A percentile compares a stretch with the other conserved stretches of the same genome.
Conservation (phyloP, 2,797 vertebrate genomes). For the Hypotaenidia okinawae region DNA sequence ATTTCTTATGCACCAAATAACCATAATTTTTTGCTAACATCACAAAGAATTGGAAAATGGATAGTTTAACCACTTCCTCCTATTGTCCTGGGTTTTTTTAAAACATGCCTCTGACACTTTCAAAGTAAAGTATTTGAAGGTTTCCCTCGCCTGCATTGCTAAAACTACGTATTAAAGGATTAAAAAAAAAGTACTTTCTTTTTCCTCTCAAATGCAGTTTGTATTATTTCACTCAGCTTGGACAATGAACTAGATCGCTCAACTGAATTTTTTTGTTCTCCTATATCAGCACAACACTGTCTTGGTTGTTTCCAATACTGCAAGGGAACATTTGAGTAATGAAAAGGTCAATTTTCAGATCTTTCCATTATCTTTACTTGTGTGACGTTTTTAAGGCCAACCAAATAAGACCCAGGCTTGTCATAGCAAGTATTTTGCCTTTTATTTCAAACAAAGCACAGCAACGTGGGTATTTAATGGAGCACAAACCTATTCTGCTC, state of each 20-base stretch:
- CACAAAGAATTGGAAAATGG: neutral
- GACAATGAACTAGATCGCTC: neutral
- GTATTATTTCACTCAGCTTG: neutral
- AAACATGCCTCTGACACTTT: neutral
- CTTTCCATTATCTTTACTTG: conserved; percentile 6
- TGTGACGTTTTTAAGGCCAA: neutral
- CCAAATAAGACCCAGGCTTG: neutral
- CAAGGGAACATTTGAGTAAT: neutral
- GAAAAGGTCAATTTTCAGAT: neutral
- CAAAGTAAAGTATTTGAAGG: neutral
- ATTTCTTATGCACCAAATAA: neutral
- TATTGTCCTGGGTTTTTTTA: neutral
- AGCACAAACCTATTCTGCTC: neutral
- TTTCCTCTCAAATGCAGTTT: neutral
- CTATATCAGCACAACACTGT: neutral
- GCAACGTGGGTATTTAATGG: neutral
- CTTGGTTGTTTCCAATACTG: neutral
- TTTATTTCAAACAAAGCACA: neutral
- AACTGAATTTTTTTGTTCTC: neutral
- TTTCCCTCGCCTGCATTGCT: neutral
- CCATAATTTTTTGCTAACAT: neutral
- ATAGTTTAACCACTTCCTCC: neutral
- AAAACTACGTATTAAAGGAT: neutral
- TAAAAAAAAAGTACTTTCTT: neutral
- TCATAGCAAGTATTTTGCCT: neutral